Percentiles rank a stretch among this genome's conserved stretches.
Evolutionary conservation across 1,140 invertebrate genomes (phyloP).

Genomic region (Latrodectus geometricus): DNA sequence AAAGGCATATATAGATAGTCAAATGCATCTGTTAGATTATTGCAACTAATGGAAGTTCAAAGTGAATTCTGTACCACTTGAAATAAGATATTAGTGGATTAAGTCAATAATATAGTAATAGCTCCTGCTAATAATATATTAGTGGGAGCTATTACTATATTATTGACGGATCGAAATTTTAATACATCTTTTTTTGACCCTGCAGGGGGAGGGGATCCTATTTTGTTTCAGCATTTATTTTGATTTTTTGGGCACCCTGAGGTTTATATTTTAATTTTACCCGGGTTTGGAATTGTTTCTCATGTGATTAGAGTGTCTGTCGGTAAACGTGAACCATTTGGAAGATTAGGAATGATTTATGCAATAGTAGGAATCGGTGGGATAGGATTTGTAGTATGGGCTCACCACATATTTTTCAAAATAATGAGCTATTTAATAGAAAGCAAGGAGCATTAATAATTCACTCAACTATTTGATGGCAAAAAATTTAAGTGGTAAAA

Average conservation of each 20-base stretch:
- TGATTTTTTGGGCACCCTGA: constrained; percentile 84
- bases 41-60: too few species aligned
- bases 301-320: constrained; percentile 75
- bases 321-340: constrained; percentile 75
- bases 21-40: too few species aligned
- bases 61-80: too few species aligned
- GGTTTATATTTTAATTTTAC: constrained; percentile 79
- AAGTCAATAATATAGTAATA: constrained; percentile 80
- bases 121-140: constrained; percentile 80
- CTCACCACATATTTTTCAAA: constrained; percentile 80
- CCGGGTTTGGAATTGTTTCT: constrained; percentile 76
- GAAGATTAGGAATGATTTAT: constrained; percentile 75
- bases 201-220: constrained; percentile 77
- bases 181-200: constrained; percentile 80
- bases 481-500: too few species aligned
- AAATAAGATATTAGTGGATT: constrained; percentile 78
- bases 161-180: constrained; percentile 78
- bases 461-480: too few species aligned
- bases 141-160: constrained; percentile 80
- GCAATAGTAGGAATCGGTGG: constrained; percentile 73
- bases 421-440: too few species aligned
- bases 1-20: constrained; percentile 68
- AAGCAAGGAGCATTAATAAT: too few species aligned
- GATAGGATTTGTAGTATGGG: constrained; percentile 75
- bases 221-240: constrained; percentile 83